Evolutionary conservation across 2,888 invertebrate species (phyloP), one percentile per base, ranked within the genome.

Genomic region (Carabus problematicus): DNA sequence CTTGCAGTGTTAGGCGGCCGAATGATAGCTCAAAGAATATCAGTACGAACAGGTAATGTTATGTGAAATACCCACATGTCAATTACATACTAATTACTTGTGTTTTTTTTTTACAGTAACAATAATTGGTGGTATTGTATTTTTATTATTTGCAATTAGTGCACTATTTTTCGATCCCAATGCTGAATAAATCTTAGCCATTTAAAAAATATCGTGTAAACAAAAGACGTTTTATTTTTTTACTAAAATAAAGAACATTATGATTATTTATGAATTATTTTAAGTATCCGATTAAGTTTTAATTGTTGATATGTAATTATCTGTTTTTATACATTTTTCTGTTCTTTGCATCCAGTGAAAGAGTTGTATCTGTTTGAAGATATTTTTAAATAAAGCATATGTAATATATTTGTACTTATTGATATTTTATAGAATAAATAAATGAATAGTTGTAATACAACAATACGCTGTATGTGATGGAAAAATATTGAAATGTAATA

Each of bases 1-100:
- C 83, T 99, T 74, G 99, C 99, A 73, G 98, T 99, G 64, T 85
- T 99, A 74, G 98, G 98, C 45, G 99, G 99, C 0, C 87, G 98
- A 76, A 93, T 98, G 86, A 91, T 99, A 74, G 98, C 98, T 54
- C 95, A 97, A 82, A 93, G 91, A 85, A 98, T 99, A 80, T 98
- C 98, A 74, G 96, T 98, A 19, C 87, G 96, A 84, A 97, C 98
- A 84, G 95, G 96, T 97, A 81, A 81, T 59, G 56, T 19, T 47
- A 29, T 29, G 6, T 29, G 29, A 29, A 29, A 29, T 66, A 9
- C 19, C 14, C 14, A 45, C 40, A 12, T 47, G 8, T 61, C n/a
- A 72, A 82, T 82, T 78, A 9, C 11, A 16, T 16, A 52, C 47
- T 68, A 14, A 56, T 64, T 66, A 59, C 70, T 76, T n/a, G 74